Conservation (phyloP, 2,888 invertebrate species). For the Fabriciana adippe region DNA sequence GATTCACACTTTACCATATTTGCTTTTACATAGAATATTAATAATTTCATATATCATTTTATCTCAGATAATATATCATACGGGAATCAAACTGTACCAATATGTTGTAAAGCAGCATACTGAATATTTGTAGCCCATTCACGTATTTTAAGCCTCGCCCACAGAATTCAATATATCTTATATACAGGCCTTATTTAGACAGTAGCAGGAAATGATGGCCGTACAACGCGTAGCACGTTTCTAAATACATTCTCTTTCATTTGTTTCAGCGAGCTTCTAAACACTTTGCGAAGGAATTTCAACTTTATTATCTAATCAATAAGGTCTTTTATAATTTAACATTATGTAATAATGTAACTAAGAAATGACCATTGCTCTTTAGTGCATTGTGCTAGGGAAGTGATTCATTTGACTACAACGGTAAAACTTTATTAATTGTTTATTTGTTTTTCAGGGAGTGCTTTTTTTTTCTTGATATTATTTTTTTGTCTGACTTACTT, state of each 20-base stretch:
- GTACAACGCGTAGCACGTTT: conserved; percentile 17
- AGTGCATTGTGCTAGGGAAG: conserved; percentile 21
- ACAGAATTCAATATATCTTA: conserved; percentile 16
- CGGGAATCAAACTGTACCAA: no score
- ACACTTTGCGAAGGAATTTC: not conserved
- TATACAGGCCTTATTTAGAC: conserved; percentile 22
- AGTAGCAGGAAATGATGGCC: conserved; percentile 22
- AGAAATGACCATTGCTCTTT: conserved; percentile 24
- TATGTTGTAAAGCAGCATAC: no score
- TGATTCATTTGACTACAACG: conserved; percentile 15
- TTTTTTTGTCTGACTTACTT: no score
- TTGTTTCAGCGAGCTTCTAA: not conserved
- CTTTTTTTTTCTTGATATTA: no score
- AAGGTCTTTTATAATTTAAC: not conserved
- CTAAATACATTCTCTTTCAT: conserved; percentile 22
- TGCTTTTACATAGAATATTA: no score
- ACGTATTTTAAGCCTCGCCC: not conserved
- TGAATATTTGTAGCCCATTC: not conserved
- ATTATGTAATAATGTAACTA: conserved; percentile 5
- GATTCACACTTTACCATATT: no score
- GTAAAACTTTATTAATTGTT: conserved; percentile 7
- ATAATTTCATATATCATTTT: no score
- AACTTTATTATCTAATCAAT: not conserved
- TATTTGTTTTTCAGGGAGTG: not conserved
- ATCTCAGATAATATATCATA: no score